Evolutionary conservation across 2,888 invertebrate genomes (phyloP), one percentile per base, ranked within the genome.

Genomic region (Magallana nippona): DNA sequence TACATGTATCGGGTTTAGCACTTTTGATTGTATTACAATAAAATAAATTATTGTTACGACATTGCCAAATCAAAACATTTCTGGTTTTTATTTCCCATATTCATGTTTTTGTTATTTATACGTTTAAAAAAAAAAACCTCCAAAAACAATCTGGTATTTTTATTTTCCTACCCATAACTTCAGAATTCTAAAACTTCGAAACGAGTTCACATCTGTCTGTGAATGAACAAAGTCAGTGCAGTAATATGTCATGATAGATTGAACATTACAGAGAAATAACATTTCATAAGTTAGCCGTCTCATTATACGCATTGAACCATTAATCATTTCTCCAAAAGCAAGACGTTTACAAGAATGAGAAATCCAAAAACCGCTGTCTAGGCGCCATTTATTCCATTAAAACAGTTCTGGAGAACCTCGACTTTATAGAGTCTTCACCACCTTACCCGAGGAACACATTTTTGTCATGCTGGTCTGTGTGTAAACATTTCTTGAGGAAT

Each of bases 211-310:
- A 71, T 27, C 22, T 71, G 71, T 71, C 27, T 71, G 19, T 71
- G 15, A 71, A 32, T 27, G 71, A 22, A 71, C 32, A 71, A 27
- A 71, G 27, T 32, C 22, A 71, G 71, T 71, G 71, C 71, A 22
- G 71, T 27, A 71, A 71, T 71, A 71, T 71, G 71, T 71, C 71
- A 71, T 71, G 71, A 71, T 71, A 71, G 71, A 71, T 27, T 71
- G 71, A 71, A 71, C 71, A 71, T 71, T 71, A 71, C 71, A 27
- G 71, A 71, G 71, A 71, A 71, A 71, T 71, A 71, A 71, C 71
- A 71, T 71, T 71, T 71, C 71, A 71, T 71, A 71, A 71, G 71
- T 71, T 71, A 71, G 71, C 71, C 71, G 71, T 71, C 71, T 71
- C 27, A 71, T 71, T 71, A 27, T 32, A 71, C 71, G 71, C 32